Evolutionary conservation across 2,797 vertebrate genomes (phyloP).

Genomic region (Falco concolor): DNA sequence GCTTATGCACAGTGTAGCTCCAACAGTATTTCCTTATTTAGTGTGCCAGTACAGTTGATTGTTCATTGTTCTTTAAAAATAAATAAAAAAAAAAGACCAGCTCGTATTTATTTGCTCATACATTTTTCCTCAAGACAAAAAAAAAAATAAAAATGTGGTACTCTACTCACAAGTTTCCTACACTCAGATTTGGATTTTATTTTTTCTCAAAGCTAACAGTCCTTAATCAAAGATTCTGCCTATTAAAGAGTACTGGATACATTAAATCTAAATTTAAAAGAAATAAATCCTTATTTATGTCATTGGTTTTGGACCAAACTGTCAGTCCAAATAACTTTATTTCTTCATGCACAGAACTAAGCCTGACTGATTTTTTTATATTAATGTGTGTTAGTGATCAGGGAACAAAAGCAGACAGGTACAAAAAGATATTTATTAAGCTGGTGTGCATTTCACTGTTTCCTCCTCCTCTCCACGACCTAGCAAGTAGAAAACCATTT

Average conservation of each 20-base stretch:
- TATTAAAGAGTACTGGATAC: background rate
- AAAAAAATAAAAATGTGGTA: background rate
- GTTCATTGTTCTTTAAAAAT: background rate
- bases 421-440: background rate
- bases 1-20: background rate
- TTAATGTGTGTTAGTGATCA: background rate
- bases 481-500: background rate
- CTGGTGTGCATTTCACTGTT: background rate
- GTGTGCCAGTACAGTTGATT: background rate
- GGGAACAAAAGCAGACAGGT: background rate
- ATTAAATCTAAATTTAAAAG: background rate
- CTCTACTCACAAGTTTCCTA: background rate
- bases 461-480: background rate
- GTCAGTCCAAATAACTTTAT: background rate
- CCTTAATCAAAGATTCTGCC: background rate
- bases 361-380: background rate
- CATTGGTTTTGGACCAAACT: background rate
- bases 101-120: background rate
- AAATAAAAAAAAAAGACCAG: background rate
- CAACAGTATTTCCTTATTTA: background rate
- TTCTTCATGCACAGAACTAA: background rate
- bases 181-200: background rate
- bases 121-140: background rate
- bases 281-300: background rate
- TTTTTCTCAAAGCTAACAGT: background rate